Evolutionary conservation across 2,113 vertebrate genomes (phyloP).

Genomic region (Grantiella picta): DNA sequence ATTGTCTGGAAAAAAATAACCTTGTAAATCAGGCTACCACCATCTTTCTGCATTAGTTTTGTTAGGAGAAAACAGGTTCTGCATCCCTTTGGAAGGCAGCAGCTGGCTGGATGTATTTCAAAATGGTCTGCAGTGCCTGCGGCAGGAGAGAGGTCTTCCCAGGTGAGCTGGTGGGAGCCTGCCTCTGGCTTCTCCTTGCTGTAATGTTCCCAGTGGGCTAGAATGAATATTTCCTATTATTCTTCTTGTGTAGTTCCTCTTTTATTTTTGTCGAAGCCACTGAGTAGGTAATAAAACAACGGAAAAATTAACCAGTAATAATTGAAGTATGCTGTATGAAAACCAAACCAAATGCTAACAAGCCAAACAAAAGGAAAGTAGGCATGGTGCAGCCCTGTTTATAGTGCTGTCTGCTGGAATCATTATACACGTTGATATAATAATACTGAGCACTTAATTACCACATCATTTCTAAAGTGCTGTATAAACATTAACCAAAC

Average conservation of each 20-base stretch:
- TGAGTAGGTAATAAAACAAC: conserved; percentile 11
- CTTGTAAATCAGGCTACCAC: background rate
- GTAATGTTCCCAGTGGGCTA: background rate
- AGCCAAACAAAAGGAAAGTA: conserved; percentile 46
- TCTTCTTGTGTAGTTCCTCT: background rate
- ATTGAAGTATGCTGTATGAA: conserved; percentile 1
- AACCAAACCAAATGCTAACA: conserved; percentile 41
- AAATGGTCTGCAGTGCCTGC: background rate
- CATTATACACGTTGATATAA: conserved; percentile 46
- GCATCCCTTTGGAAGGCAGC: background rate
- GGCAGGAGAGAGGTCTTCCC: background rate
- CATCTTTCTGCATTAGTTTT: background rate
- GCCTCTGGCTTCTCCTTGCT: background rate
- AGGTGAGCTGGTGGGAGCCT: background rate
- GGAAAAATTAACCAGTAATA: conserved; percentile 32
- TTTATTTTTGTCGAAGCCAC: conserved; percentile 14
- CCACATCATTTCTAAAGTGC: conserved; percentile 41
- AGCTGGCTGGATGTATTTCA: background rate
- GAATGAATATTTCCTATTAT: background rate
- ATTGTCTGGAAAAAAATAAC: background rate
- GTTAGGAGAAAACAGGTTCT: background rate
- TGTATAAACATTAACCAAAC: conserved; percentile 54
- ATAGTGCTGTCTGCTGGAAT: conserved; percentile 39
- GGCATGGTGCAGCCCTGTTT: conserved; percentile 4
- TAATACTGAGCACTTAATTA: conserved; percentile 60